A percentile compares a stretch with the other conserved stretches of the same genome.
Evolutionary conservation across 2,888 invertebrate genomes (phyloP).

Genomic region (Drosophila falleni): DNA sequence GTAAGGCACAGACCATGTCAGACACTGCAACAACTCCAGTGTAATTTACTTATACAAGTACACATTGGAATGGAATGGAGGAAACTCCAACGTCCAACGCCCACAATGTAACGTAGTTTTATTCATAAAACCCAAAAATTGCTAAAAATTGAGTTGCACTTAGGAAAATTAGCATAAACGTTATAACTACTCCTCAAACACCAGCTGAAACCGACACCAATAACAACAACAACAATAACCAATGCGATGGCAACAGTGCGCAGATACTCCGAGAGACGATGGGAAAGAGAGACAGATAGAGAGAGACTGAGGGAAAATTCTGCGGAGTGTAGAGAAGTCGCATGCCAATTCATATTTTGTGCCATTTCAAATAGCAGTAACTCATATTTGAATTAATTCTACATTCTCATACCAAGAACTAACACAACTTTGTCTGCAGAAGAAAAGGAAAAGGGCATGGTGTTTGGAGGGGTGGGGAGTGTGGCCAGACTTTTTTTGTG

Average conservation of each 20-base stretch:
- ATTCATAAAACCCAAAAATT: conserved; percentile 69
- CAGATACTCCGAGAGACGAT: conserved; percentile 1
- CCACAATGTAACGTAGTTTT: conserved; percentile 54
- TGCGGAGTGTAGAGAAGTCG: conserved; percentile 20
- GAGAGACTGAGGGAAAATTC: not conserved
- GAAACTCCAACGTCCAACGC: conserved; percentile 22
- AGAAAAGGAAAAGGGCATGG: not conserved
- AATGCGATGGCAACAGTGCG: conserved; percentile 11
- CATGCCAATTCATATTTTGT: conserved; percentile 70
- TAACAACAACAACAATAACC: conserved; percentile 13
- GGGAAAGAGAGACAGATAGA: not conserved
- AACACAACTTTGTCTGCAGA: conserved; percentile 15
- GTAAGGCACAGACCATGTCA: conserved; percentile 16
- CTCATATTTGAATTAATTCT: not conserved
- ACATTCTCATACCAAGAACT: not conserved
- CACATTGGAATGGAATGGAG: conserved; percentile 13
- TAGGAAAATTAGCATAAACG: conserved; percentile 75
- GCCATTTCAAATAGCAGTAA: conserved; percentile 21
- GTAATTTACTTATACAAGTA: conserved; percentile 21
- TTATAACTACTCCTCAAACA: conserved; percentile 53
- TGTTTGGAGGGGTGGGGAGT: not conserved
- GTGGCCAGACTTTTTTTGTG: conserved; percentile 41
- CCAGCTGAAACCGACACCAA: conserved; percentile 18
- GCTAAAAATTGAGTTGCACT: conserved; percentile 63
- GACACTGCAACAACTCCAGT: conserved; percentile 2